Evolutionary conservation across 1,140 invertebrate species (phyloP), one percentile per base, ranked within the genome.

Genomic region (Forficula auricularia): DNA sequence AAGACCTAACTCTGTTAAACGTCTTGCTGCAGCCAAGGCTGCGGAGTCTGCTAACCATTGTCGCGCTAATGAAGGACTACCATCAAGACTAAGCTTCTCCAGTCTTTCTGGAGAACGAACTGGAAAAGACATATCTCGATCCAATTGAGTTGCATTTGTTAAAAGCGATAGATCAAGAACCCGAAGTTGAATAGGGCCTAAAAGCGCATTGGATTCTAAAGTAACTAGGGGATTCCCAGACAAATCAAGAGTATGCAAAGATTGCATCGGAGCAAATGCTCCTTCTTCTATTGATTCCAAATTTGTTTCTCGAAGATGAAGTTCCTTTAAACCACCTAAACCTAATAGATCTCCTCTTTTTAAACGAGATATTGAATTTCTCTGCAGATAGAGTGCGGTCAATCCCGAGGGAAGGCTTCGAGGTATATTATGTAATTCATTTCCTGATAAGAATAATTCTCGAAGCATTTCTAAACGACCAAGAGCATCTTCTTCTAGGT

Each of bases 401-500:
- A 86, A 54, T 43, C 68, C 68, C 32, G 70, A 62, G 3, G 77
- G 73, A 19, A 86, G 54, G 55, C 73, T 73, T 48, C 66, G 58
- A 3, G 85, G 82, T 36, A 89, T 64, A 4, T 58, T 59, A 3
- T 54, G 57, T 16, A 91, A 63, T 13, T 63, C 55, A 57, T 92
- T 92, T 42, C 77, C 75, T 45, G 81, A 79, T 7, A 91, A 63
- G 57, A 83, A 81, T 10, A 94, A 65, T 42, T 81, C 68, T 19
- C 78, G 64, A 4, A 96, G 67, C 50, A 79, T 73, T 51, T 86
- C 82, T 14, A 89, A 57, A 27, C 86, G 67, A 0, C 82, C 82
- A 18, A 94, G 61, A 0, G 87, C 82, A 51, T 89, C 84, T 22
- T 91, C 82, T 59, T 90, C 86, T 4, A 95, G 71, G 2, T 71